Evolutionary conservation across 2,113 vertebrate species (phyloP).

Genomic region (Oophaga pumilio): DNA sequence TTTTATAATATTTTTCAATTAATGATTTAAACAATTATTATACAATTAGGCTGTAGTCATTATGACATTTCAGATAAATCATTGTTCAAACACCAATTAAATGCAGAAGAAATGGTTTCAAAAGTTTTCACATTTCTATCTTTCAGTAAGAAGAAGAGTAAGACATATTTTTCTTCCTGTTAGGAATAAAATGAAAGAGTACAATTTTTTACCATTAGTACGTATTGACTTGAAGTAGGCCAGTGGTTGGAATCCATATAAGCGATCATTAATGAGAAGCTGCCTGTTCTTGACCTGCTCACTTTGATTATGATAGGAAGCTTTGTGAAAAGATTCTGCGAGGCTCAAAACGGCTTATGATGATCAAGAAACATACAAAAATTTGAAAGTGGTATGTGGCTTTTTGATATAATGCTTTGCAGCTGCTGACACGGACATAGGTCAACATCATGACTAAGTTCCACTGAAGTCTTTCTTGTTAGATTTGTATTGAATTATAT

Average conservation of each 20-base stretch:
- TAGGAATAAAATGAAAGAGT: constrained; percentile 6
- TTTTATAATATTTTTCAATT: too few species aligned
- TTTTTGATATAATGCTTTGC: constrained; percentile 22
- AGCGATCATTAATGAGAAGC: constrained; percentile 27
- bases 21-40: too few species aligned
- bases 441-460: constrained; percentile 33
- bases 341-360: constrained; percentile 33
- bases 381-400: constrained; percentile 15
- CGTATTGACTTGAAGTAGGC: constrained; percentile 35
- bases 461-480: constrained; percentile 15
- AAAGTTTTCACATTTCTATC: not conserved
- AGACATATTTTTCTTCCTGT: not conserved
- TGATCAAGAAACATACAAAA: constrained; percentile 40
- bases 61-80: not conserved
- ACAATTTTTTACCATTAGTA: not conserved
- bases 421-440: constrained; percentile 14
- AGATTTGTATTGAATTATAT: not conserved
- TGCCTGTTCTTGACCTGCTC: constrained; percentile 31
- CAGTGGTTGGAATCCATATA: constrained; percentile 21
- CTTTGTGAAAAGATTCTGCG: constrained; percentile 36
- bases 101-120: not conserved
- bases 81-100: not conserved
- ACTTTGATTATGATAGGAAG: constrained; percentile 33
- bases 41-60: too few species aligned
- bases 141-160: not conserved